These are phyloP conservation scores for Dromaius novaehollandiae DNA, from an alignment of 2,113 vertebrate genomes.

Conservation along the genomic window DNA sequence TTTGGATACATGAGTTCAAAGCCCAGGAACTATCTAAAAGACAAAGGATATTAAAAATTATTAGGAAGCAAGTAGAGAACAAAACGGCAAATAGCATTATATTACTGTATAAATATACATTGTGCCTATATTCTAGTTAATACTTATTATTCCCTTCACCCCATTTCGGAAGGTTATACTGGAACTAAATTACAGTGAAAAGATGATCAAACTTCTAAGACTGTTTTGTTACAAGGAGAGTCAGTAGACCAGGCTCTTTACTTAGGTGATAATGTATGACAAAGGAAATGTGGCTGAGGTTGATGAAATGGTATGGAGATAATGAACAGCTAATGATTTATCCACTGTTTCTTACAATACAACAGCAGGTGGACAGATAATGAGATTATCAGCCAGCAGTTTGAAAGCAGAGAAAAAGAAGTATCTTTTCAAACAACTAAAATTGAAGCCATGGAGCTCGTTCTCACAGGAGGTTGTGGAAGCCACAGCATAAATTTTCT, in stretches of 20 bases:
- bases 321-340: constrained; percentile 12
- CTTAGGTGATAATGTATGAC: background rate
- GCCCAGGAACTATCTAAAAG: background rate
- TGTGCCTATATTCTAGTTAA: background rate
- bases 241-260: background rate
- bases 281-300: constrained; percentile 9
- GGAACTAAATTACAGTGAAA: background rate
- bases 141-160: background rate
- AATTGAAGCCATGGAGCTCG: background rate
- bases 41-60: background rate
- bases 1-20: background rate
- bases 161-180: background rate
- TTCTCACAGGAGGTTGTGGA: background rate
- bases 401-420: background rate
- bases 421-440: background rate
- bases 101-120: background rate
- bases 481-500: background rate
- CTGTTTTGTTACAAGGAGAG: background rate
- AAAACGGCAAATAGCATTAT: background rate
- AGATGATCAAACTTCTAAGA: background rate
- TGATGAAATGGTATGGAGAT: background rate
- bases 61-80: background rate
- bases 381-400: constrained; percentile 19
- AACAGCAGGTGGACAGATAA: constrained; percentile 6
- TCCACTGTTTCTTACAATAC: constrained; percentile 17